phyloP scores from a whole-genome alignment of 2,113 vertebrate genomes.

The Puffinus mauretanicus region DNA sequence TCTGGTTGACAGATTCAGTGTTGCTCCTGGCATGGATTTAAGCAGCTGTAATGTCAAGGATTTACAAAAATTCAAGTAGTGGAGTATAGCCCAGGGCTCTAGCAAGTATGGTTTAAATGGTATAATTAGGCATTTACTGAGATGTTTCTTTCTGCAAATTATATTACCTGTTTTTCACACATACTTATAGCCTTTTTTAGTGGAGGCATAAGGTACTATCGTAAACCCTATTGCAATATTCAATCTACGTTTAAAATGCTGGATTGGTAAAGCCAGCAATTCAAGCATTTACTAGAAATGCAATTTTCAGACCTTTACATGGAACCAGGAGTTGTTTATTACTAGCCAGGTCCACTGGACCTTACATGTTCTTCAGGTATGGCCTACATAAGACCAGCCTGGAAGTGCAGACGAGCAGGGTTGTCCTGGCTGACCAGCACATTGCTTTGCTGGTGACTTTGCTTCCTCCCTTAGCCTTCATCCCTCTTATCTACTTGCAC shows the following conservation, averaged over 20 bases:
- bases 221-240: background rate
- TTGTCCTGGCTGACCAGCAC: background rate
- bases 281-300: background rate
- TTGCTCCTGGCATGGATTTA: slow-evolving; percentile 15
- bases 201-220: background rate
- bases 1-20: background rate
- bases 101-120: background rate
- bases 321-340: background rate
- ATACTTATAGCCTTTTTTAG: background rate
- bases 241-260: background rate
- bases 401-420: background rate
- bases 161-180: slow-evolving; percentile 9
- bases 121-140: slow-evolving; percentile 23
- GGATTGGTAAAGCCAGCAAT: background rate
- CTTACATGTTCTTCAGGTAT: background rate
- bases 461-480: background rate
- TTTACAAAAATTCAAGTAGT: slow-evolving; percentile 8
- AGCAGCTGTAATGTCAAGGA: background rate
- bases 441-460: background rate
- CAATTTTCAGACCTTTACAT: background rate
- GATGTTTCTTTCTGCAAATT: slow-evolving; percentile 18
- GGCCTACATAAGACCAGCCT: background rate
- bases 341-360: background rate
- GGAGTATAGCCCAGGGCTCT: background rate
- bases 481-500: background rate